Conservation (phyloP, 2,113 vertebrate species). For the Pelecanoides urinatrix region DNA sequence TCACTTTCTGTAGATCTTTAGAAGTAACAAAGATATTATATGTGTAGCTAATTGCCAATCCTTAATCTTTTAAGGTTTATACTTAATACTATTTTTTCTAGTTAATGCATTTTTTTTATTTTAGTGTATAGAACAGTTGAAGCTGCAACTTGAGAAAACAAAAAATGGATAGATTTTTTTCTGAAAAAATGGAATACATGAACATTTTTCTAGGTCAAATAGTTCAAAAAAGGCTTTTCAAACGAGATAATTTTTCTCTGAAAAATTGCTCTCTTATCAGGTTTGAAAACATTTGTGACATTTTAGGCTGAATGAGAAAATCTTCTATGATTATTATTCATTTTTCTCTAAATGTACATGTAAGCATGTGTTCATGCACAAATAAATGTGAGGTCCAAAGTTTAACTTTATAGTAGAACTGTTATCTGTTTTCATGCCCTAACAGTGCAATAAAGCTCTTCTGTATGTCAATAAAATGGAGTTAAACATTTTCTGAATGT, state of each 20-base stretch:
- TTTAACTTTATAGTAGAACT: not conserved
- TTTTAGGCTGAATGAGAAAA: not conserved
- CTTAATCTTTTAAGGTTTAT: not conserved
- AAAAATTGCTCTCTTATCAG: not conserved
- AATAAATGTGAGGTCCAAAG: slow-evolving; percentile 9
- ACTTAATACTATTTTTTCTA: not conserved
- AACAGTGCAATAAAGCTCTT: not conserved
- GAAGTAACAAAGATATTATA: not conserved
- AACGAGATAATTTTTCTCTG: not conserved
- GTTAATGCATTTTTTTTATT: not conserved
- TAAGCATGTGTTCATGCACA: not conserved
- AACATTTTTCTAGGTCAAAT: not conserved
- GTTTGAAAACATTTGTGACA: not conserved
- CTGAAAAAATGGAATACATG: rapidly evolving
- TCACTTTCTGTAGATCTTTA: not conserved
- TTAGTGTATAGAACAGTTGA: not conserved
- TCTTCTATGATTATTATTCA: not conserved
- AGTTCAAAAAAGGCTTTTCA: not conserved
- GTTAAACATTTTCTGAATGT: slow-evolving; percentile 16
- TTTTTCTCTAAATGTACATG: not conserved
- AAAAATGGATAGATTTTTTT: not conserved
- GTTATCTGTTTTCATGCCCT: not conserved
- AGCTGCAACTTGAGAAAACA: not conserved
- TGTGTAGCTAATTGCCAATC: not conserved
- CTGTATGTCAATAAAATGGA: not conserved